Percentiles rank a stretch among this genome's conserved stretches.
These are phyloP conservation scores for Argynnis bischoffii DNA, from an alignment of 2,888 invertebrate species.

Conservation along the genomic window DNA sequence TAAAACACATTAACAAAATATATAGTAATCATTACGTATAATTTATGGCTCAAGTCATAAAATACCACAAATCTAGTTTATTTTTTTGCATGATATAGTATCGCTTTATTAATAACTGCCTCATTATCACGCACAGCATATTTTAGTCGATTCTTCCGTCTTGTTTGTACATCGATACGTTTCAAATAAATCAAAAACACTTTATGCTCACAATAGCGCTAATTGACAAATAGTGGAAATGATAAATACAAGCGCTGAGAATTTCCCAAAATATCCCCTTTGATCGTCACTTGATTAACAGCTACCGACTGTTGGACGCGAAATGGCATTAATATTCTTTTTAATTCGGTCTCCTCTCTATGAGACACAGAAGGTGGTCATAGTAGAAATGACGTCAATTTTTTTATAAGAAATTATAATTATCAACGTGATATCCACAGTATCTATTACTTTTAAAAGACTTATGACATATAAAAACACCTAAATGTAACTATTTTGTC, in stretches of 20 bases:
- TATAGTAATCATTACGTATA: constrained; percentile 18
- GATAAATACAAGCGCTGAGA: constrained; percentile 76
- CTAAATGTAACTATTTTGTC: no score
- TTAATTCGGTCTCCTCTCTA: constrained; percentile 69
- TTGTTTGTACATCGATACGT: constrained; percentile 52
- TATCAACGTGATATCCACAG: no score
- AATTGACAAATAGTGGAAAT: constrained; percentile 82
- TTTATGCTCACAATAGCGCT: constrained; percentile 73
- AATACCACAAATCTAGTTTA: constrained; percentile 17
- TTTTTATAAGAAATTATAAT: background rate
- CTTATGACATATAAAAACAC: no score
- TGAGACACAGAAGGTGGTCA: constrained; percentile 38
- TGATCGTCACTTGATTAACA: constrained; percentile 79
- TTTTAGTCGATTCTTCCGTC: constrained; percentile 21
- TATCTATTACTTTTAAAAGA: no score
- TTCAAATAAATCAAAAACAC: constrained; percentile 72
- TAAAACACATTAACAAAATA: constrained; percentile 14
- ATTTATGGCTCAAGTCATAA: constrained; percentile 13
- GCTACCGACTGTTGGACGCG: constrained; percentile 64
- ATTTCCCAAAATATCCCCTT: constrained; percentile 77
- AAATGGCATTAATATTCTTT: constrained; percentile 79
- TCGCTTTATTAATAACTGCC: constrained; percentile 17
- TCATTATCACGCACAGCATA: constrained; percentile 14
- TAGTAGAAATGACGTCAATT: constrained; percentile 3
- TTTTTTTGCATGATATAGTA: constrained; percentile 11